Conservation (phyloP, 2,113 vertebrate species). For the Phalacrocorax aristotelis region DNA sequence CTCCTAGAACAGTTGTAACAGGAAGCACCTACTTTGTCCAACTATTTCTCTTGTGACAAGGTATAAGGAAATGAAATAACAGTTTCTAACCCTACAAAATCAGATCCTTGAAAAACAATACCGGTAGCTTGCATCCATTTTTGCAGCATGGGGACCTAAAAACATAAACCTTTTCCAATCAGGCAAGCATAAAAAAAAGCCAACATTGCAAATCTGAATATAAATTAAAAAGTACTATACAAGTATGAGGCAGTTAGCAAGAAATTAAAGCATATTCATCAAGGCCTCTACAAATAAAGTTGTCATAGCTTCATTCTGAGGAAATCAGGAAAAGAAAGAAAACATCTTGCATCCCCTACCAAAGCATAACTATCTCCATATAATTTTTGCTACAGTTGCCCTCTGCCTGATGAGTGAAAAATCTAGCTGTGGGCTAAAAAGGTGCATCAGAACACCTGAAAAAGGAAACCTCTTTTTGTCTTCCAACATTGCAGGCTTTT, state of each 20-base stretch:
- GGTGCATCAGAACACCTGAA: neutral
- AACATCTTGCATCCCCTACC: neutral
- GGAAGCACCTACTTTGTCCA: neutral
- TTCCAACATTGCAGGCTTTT: neutral
- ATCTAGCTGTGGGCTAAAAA: neutral
- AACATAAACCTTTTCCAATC: neutral
- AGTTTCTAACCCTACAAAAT: neutral
- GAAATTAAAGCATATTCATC: neutral
- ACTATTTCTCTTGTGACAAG: slow-evolving; percentile 22
- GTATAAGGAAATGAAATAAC: neutral
- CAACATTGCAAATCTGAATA: neutral
- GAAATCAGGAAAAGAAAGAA: neutral
- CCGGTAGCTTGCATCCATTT: neutral
- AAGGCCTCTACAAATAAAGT: slow-evolving; percentile 15
- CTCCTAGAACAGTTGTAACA: neutral
- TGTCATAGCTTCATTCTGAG: slow-evolving; percentile 15
- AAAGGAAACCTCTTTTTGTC: neutral
- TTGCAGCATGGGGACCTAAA: neutral
- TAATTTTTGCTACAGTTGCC: neutral
- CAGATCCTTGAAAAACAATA: neutral
- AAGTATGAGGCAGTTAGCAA: neutral
- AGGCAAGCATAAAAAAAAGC: neutral
- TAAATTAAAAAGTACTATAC: neutral
- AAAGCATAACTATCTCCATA: neutral
- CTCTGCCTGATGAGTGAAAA: neutral